Evolutionary conservation across 2,113 vertebrate genomes (phyloP).

Genomic region (Ceuthmochares aereus): DNA sequence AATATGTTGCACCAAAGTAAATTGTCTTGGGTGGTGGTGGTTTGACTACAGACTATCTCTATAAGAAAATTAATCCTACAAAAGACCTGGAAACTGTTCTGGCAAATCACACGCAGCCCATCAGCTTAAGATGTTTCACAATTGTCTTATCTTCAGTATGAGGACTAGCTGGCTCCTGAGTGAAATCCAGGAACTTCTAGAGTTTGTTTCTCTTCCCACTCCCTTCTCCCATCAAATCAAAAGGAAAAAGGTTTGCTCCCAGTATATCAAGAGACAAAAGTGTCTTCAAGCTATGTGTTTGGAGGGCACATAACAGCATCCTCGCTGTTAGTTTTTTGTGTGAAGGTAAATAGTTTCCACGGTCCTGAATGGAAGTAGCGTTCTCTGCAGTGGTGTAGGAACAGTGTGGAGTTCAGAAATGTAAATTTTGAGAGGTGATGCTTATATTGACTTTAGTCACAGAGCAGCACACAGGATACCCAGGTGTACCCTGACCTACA

Average conservation of each 20-base stretch:
- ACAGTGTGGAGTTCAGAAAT: accelerated
- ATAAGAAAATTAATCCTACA: background rate
- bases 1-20: background rate
- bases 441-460: background rate
- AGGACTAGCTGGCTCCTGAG: background rate
- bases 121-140: background rate
- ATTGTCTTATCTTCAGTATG: background rate
- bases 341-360: background rate
- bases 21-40: background rate
- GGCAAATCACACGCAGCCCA: background rate
- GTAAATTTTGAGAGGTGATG: background rate
- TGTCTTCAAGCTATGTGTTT: background rate
- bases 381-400: background rate
- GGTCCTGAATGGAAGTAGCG: background rate
- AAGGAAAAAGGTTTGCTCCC: background rate
- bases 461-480: background rate
- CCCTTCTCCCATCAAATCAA: background rate
- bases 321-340: background rate
- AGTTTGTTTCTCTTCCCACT: background rate
- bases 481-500: background rate
- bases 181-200: background rate
- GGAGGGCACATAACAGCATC: background rate
- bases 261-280: background rate
- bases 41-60: background rate
- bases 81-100: background rate